phyloP scores from a whole-genome alignment of 1,140 invertebrate genomes.

The Scaptomyza montana region DNA sequence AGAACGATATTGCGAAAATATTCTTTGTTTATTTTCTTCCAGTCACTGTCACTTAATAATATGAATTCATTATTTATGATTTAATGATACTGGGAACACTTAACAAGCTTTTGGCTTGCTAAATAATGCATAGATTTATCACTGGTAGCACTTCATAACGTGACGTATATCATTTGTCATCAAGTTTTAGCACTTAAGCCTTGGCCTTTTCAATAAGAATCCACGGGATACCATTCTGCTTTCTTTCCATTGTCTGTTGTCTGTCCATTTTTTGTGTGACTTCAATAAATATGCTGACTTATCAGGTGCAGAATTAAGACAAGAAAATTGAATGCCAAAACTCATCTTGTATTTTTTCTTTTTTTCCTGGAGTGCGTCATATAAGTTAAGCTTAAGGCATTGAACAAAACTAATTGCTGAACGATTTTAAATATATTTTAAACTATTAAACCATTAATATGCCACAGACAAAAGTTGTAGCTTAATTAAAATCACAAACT shows the following conservation, averaged over 20 bases:
- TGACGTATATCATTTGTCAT: constrained; percentile 47
- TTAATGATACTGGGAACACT: constrained; percentile 14
- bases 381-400: too few relatives aligned
- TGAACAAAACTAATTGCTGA: too few relatives aligned
- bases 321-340: background rate
- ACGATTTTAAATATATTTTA: too few relatives aligned
- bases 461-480: too few relatives aligned
- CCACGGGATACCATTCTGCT: constrained; percentile 11
- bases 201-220: constrained; percentile 36
- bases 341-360: background rate
- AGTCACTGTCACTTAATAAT: constrained; percentile 6
- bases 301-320: background rate
- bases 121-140: constrained; percentile 43
- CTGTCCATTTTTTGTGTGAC: constrained; percentile 2
- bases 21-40: background rate
- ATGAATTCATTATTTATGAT: constrained; percentile 19
- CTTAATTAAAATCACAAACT: background rate
- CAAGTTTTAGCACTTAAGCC: constrained; percentile 36
- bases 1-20: background rate
- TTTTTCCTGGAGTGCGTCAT: background rate
- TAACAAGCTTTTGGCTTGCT: constrained; percentile 9
- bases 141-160: constrained; percentile 23
- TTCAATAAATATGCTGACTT: background rate
- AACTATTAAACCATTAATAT: too few relatives aligned
- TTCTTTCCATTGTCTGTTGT: background rate